These are phyloP conservation scores for Synanthedon vespiformis DNA, from an alignment of 2,888 invertebrate genomes.

Conservation along the genomic window DNA sequence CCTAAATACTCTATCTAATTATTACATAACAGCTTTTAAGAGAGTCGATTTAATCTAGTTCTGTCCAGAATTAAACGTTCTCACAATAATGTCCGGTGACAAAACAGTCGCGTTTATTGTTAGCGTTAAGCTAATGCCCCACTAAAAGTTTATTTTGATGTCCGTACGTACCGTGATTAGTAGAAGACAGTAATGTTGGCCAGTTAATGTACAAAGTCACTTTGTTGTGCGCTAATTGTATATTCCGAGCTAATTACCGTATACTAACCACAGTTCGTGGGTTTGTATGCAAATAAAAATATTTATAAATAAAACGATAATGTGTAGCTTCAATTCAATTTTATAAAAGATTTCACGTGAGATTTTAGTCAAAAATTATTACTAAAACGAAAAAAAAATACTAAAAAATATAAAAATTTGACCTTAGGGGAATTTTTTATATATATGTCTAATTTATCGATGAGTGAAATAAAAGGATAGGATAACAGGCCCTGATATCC, in stretches of 20 bases:
- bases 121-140: slow-evolving; percentile 3
- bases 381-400: too few species aligned
- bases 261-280: neutral
- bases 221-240: neutral
- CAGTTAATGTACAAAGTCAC: neutral
- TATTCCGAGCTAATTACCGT: neutral
- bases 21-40: neutral
- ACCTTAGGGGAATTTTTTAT: too few species aligned
- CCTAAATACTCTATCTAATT: too few species aligned
- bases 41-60: neutral
- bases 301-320: too few species aligned
- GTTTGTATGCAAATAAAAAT: too few species aligned
- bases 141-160: slow-evolving; percentile 5
- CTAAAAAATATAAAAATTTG: too few species aligned
- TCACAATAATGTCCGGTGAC: neutral
- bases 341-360: too few species aligned
- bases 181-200: neutral
- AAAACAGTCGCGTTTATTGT: slow-evolving; percentile 3
- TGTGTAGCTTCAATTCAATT: too few species aligned
- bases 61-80: neutral
- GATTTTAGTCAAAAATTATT: too few species aligned
- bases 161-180: slow-evolving; percentile 4
- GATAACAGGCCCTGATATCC: too few species aligned
- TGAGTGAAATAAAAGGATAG: too few species aligned
- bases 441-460: too few species aligned